These are phyloP conservation scores for Dioctria linearis DNA, from an alignment of 2,888 invertebrate species.

Conservation along the genomic window DNA sequence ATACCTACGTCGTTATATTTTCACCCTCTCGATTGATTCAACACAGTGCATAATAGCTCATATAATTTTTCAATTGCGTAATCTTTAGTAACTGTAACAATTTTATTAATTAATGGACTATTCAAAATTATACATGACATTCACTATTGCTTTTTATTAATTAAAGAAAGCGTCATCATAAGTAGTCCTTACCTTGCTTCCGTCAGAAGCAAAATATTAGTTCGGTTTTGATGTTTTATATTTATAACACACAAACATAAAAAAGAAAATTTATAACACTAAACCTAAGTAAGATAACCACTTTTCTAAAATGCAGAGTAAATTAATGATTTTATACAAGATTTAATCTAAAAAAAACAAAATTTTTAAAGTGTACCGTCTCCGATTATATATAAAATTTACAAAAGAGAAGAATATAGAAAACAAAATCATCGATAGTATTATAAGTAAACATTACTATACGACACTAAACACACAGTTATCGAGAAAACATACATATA, in stretches of 20 bases:
- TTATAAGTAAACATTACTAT: slow-evolving; percentile 10
- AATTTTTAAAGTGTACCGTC: neutral
- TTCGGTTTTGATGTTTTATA: neutral
- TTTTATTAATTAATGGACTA: too few species aligned
- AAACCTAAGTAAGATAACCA: neutral
- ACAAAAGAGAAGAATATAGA: neutral
- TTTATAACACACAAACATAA: neutral
- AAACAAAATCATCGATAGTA: slow-evolving; percentile 23
- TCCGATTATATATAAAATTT: slow-evolving; percentile 6
- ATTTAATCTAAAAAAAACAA: slow-evolving; percentile 21
- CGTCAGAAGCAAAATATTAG: neutral
- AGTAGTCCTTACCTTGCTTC: too few species aligned
- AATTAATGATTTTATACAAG: slow-evolving; percentile 27
- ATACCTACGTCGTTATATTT: too few species aligned
- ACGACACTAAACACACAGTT: slow-evolving; percentile 23
- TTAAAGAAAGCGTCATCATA: too few species aligned
- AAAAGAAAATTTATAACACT: neutral
- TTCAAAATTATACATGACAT: too few species aligned
- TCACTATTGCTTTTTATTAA: too few species aligned
- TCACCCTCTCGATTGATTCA: too few species aligned
- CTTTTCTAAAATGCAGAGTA: slow-evolving; percentile 31
- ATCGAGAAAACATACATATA: neutral
- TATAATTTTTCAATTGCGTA: too few species aligned
- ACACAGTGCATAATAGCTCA: too few species aligned
- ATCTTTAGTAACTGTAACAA: too few species aligned